Conservation (phyloP, 2,888 invertebrate species). For the Acleris emargana region DNA sequence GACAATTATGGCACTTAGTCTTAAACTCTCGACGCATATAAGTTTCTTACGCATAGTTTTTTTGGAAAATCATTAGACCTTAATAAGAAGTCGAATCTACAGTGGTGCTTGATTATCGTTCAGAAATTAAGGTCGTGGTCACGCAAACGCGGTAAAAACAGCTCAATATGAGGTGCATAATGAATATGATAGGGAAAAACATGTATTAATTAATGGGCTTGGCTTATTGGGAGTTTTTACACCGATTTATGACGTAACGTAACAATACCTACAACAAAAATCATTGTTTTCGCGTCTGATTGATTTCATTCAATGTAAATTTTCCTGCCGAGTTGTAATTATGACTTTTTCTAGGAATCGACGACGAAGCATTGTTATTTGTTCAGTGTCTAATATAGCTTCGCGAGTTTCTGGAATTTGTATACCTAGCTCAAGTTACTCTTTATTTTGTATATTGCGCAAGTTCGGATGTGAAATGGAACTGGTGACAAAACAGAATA, state of each 20-base stretch:
- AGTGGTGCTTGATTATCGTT: too few species aligned
- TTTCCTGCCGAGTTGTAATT: slow-evolving; percentile 11
- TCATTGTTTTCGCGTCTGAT: slow-evolving; percentile 11
- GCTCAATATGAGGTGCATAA: too few species aligned
- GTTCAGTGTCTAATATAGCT: slow-evolving; percentile 21
- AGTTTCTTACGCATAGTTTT: too few species aligned
- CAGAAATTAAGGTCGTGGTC: too few species aligned
- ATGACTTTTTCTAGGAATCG: slow-evolving; percentile 15
- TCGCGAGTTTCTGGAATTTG: neutral
- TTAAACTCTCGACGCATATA: too few species aligned
- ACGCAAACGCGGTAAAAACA: too few species aligned
- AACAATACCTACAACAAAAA: neutral
- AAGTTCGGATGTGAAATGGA: slow-evolving; percentile 8
- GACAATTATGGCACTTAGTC: too few species aligned
- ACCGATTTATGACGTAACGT: neutral
- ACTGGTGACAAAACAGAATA: slow-evolving; percentile 4
- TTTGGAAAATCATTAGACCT: too few species aligned
- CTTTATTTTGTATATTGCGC: slow-evolving; percentile 10
- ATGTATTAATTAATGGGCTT: too few species aligned
- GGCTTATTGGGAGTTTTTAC: neutral
- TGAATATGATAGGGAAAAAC: too few species aligned
- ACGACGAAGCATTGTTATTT: slow-evolving; percentile 22
- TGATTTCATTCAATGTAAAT: slow-evolving; percentile 30
- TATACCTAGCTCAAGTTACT: slow-evolving; percentile 4
- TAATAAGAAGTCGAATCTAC: too few species aligned